A percentile compares a stretch with the other conserved stretches of the same genome.
phyloP scores from a whole-genome alignment of 1,140 invertebrate genomes.

The Danaus plexippus region DNA sequence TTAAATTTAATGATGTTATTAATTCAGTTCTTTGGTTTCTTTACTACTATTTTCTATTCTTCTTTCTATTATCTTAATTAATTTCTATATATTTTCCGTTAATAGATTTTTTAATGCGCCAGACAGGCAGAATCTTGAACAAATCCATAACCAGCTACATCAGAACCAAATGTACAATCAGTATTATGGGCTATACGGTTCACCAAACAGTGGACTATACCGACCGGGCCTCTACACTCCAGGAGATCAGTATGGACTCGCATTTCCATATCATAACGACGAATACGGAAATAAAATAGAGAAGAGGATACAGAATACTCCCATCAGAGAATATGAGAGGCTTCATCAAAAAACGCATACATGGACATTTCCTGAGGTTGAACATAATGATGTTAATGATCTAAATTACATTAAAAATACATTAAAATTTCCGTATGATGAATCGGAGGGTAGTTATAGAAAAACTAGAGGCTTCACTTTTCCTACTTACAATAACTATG shows the following conservation, averaged over 20 bases:
- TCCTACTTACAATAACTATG: slow-evolving; percentile 19
- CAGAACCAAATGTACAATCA: slow-evolving; percentile 27
- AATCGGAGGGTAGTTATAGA: slow-evolving; percentile 8
- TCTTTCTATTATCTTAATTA: slow-evolving; percentile 1
- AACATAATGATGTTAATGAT: slow-evolving; percentile 12
- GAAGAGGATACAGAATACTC: slow-evolving; percentile 49
- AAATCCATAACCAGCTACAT: slow-evolving; percentile 51
- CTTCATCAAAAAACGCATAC: not conserved
- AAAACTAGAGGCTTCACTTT: slow-evolving; percentile 27
- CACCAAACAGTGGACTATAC: slow-evolving; percentile 25
- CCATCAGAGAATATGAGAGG: slow-evolving; percentile 20
- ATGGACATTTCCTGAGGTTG: slow-evolving; percentile 38
- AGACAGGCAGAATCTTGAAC: slow-evolving; percentile 40
- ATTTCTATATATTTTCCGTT: not conserved
- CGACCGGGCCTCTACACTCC: slow-evolving; percentile 8
- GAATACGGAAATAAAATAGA: slow-evolving; percentile 28
- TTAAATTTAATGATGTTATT: too few relatives aligned
- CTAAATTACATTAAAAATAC: not conserved
- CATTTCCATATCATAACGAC: slow-evolving; percentile 24
- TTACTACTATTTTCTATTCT: too few relatives aligned
- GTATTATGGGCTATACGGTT: slow-evolving; percentile 25
- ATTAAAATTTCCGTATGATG: slow-evolving; percentile 10
- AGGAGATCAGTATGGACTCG: slow-evolving; percentile 27
- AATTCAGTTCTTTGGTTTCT: too few relatives aligned
- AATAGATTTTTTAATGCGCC: slow-evolving; percentile 77